phyloP scores from a whole-genome alignment of 2,888 invertebrate species.

The Uloborus plumipes region DNA sequence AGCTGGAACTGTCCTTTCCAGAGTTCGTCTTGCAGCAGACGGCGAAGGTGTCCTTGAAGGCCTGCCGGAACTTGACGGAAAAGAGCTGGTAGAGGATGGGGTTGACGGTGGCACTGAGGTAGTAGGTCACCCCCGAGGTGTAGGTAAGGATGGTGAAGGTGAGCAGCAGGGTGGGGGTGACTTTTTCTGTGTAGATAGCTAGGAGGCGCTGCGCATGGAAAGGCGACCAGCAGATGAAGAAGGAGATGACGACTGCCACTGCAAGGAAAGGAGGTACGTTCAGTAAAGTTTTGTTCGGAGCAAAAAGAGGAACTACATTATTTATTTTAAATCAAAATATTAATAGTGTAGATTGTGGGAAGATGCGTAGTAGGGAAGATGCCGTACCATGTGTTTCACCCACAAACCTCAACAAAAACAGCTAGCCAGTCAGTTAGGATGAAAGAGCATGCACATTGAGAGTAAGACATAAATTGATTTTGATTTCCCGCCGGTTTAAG shows the following conservation, averaged over 20 bases:
- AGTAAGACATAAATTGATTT: too few species aligned
- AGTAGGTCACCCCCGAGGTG: constrained; percentile 71
- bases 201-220: constrained; percentile 91
- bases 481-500: too few species aligned
- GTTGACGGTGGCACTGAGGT: constrained; percentile 72
- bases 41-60: constrained; percentile 71
- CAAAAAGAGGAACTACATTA: too few species aligned
- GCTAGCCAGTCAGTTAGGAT: too few species aligned
- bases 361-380: too few species aligned
- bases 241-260: constrained; percentile 79
- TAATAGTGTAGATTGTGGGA: too few species aligned
- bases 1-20: constrained; percentile 1
- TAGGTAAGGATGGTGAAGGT: constrained; percentile 69
- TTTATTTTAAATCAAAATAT: too few species aligned
- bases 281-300: too few species aligned
- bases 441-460: too few species aligned
- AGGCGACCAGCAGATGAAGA: constrained; percentile 92
- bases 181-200: constrained; percentile 72
- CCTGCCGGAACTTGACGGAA: constrained; percentile 71
- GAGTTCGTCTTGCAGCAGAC: constrained; percentile 6
- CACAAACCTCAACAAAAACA: too few species aligned
- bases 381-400: too few species aligned
- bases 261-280: constrained; percentile 62
- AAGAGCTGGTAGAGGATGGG: constrained; percentile 68
- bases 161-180: constrained; percentile 67